phyloP scores from a whole-genome alignment of 2,888 invertebrate genomes.

The Cabera pusaria region DNA sequence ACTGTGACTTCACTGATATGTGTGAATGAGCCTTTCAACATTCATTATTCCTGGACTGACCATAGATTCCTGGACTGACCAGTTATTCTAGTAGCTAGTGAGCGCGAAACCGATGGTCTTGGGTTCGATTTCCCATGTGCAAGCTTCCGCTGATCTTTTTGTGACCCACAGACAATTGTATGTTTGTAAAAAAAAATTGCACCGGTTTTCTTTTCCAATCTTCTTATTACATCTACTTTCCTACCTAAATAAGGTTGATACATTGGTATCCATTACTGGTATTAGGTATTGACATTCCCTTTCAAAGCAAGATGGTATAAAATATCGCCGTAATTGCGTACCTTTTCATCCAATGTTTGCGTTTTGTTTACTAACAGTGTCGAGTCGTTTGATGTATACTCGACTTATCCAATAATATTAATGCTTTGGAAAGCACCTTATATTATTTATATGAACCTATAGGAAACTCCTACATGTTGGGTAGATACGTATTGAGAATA shows the following conservation, averaged over 20 bases:
- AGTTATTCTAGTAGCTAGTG: too few species aligned
- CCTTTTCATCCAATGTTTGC: constrained; percentile 56
- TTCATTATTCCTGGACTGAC: too few species aligned
- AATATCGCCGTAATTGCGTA: constrained; percentile 56
- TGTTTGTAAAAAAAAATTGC: too few species aligned
- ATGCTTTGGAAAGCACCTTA: constrained; percentile 43
- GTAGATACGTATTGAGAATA: constrained; percentile 2
- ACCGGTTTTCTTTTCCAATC: neutral
- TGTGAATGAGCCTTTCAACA: too few species aligned
- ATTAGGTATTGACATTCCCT: constrained; percentile 27
- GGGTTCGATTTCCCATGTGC: too few species aligned
- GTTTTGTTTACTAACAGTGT: constrained; percentile 59
- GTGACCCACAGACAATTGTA: too few species aligned
- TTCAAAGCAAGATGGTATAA: constrained; percentile 36
- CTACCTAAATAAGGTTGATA: constrained; percentile 11
- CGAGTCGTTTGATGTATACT: constrained; percentile 64
- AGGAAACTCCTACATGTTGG: constrained; percentile 3
- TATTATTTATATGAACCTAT: neutral
- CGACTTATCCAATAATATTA: constrained; percentile 78
- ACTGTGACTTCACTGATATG: too few species aligned
- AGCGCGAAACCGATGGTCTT: too few species aligned
- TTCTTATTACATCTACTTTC: constrained; percentile 4
- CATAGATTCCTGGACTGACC: too few species aligned
- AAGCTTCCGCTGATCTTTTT: too few species aligned
- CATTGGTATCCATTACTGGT: constrained; percentile 22